These are phyloP conservation scores for Trisateles emortualis DNA, from an alignment of 2,888 invertebrate genomes.

Conservation along the genomic window DNA sequence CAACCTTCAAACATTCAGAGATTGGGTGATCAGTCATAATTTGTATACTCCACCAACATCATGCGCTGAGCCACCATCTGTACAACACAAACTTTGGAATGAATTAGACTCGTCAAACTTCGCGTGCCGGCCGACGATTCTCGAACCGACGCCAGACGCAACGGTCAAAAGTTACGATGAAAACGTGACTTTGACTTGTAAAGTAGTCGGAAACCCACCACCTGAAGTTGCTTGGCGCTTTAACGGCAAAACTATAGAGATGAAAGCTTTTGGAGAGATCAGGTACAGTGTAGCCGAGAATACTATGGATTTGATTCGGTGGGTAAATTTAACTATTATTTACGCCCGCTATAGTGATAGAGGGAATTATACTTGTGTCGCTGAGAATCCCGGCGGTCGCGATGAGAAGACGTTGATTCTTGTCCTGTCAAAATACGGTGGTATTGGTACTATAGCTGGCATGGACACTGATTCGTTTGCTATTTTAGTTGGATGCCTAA, in stretches of 20 bases:
- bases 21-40: slow-evolving; percentile 91
- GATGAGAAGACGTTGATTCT: slow-evolving; percentile 92
- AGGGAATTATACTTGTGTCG: slow-evolving; percentile 92
- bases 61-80: slow-evolving; percentile 89
- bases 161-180: slow-evolving; percentile 89
- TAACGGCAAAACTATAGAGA: slow-evolving; percentile 88
- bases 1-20: slow-evolving; percentile 91
- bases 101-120: slow-evolving; percentile 91
- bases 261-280: slow-evolving; percentile 80
- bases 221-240: slow-evolving; percentile 92
- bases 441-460: slow-evolving; percentile 75
- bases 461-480: slow-evolving; percentile 84
- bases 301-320: slow-evolving; percentile 81
- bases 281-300: slow-evolving; percentile 81
- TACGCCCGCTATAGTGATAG: slow-evolving; percentile 88
- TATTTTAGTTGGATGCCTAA: slow-evolving; percentile 81
- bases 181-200: slow-evolving; percentile 92
- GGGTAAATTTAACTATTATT: slow-evolving; percentile 90
- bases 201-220: slow-evolving; percentile 91
- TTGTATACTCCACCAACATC: slow-evolving; percentile 92
- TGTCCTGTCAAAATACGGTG: slow-evolving; percentile 81
- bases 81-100: slow-evolving; percentile 91
- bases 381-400: slow-evolving; percentile 93
- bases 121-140: slow-evolving; percentile 93
- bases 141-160: slow-evolving; percentile 87